Conservation (phyloP, 1,140 invertebrate species). For the Pseudomyrmex gracilis region DNA sequence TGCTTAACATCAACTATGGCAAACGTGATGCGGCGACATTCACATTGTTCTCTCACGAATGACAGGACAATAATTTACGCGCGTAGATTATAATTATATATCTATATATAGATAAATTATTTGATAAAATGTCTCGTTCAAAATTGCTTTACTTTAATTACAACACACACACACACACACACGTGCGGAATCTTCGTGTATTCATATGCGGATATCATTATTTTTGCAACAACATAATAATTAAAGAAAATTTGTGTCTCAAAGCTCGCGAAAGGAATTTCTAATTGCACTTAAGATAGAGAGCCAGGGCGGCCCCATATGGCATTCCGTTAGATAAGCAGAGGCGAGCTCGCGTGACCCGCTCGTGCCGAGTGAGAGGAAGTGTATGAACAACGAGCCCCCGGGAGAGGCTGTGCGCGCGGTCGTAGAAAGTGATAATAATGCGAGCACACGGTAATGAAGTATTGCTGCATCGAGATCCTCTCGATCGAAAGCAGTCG, state of each 20-base stretch:
- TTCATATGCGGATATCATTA: not conserved
- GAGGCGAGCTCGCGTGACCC: slow-evolving; percentile 61
- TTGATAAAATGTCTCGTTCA: not conserved
- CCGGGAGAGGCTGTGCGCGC: slow-evolving; percentile 10
- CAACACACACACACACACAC: no score
- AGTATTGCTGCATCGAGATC: slow-evolving; percentile 6
- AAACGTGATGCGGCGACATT: no score
- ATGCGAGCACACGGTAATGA: slow-evolving; percentile 32
- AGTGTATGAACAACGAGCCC: slow-evolving; percentile 48
- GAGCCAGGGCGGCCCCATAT: not conserved
- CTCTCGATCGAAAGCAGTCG: not conserved
- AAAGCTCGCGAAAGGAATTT: not conserved
- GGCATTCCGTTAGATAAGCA: slow-evolving; percentile 33
- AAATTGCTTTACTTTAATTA: not conserved
- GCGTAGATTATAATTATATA: not conserved
- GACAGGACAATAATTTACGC: not conserved
- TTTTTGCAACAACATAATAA: not conserved
- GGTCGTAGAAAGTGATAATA: slow-evolving; percentile 60
- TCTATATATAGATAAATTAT: not conserved
- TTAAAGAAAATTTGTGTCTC: slow-evolving; percentile 11
- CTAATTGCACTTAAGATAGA: slow-evolving; percentile 5
- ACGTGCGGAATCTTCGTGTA: no score
- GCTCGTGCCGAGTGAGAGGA: slow-evolving; percentile 60
- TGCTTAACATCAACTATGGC: not conserved
- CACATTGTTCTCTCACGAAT: not conserved